Percentiles rank a stretch among this genome's conserved stretches.
These are phyloP conservation scores for Labrus mixtus DNA, from an alignment of 2,113 vertebrate genomes.

Conservation along the genomic window DNA sequence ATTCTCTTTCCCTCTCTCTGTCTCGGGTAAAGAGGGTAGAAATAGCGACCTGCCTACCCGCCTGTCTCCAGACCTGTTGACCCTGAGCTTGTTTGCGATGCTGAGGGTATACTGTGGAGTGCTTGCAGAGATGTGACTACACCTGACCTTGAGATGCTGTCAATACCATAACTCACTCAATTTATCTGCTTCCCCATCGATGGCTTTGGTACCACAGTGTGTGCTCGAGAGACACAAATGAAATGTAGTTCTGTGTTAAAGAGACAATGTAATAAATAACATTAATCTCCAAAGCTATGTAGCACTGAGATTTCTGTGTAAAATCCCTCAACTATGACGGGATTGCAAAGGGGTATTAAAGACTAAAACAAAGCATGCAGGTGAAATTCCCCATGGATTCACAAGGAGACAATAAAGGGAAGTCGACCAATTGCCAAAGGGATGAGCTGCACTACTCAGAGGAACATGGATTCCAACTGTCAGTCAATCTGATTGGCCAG, in stretches of 20 bases:
- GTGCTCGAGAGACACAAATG: background rate
- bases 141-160: conserved; percentile 66
- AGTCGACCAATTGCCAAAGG: conserved; percentile 21
- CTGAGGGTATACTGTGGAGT: conserved; percentile 37
- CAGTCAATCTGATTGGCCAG: conserved; percentile 69
- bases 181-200: background rate
- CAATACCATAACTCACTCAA: conserved; percentile 41
- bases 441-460: conserved; percentile 45
- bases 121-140: conserved; percentile 16
- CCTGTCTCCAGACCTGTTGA: conserved; percentile 40
- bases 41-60: conserved; percentile 17
- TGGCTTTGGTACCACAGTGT: background rate
- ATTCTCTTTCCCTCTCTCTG: conserved; percentile 30
- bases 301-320: conserved; percentile 31
- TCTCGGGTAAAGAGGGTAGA: conserved; percentile 35
- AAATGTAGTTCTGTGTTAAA: background rate
- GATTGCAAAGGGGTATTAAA: conserved; percentile 21
- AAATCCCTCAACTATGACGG: conserved; percentile 32
- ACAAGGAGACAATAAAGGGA: conserved; percentile 15
- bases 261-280: background rate
- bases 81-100: conserved; percentile 63
- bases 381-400: conserved; percentile 17
- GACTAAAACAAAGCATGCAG: conserved; percentile 27
- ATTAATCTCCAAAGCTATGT: conserved; percentile 46
- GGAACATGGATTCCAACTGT: conserved; percentile 56